phyloP scores from a whole-genome alignment of 1,140 invertebrate genomes.

The Drosophila lini region DNA sequence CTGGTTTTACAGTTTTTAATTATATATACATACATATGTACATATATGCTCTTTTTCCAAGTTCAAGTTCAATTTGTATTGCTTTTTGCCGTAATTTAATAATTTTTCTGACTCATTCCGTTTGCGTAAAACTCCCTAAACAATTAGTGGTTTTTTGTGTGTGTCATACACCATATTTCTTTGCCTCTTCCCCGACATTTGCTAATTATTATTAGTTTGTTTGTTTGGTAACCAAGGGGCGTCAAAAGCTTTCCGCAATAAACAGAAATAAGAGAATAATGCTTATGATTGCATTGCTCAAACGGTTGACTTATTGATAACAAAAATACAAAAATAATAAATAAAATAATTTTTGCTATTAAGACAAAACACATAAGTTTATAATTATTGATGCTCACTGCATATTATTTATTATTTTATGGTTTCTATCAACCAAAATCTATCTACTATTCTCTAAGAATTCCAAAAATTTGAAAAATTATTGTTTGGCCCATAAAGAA shows the following conservation, averaged over 20 bases:
- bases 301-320: background rate
- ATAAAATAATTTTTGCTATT: background rate
- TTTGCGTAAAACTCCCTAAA: background rate
- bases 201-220: conserved; percentile 38
- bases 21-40: background rate
- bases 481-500: background rate
- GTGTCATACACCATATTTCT: conserved; percentile 13
- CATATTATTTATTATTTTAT: conserved; percentile 25
- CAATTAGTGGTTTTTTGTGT: conserved; percentile 9
- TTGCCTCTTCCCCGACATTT: conserved; percentile 1
- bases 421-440: background rate
- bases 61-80: conserved; percentile 42
- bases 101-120: conserved; percentile 13
- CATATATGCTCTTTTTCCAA: conserved; percentile 1
- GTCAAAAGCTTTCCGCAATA: conserved; percentile 34
- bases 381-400: background rate
- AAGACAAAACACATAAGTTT: background rate
- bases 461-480: background rate
- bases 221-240: conserved; percentile 43
- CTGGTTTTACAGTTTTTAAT: conserved; percentile 40
- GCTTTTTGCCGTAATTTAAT: conserved; percentile 13
- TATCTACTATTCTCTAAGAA: background rate
- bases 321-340: background rate
- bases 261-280: conserved; percentile 21
- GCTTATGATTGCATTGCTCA: conserved; percentile 12